phyloP scores from a whole-genome alignment of 2,113 vertebrate genomes.

The Lichenostomus cassidix region DNA sequence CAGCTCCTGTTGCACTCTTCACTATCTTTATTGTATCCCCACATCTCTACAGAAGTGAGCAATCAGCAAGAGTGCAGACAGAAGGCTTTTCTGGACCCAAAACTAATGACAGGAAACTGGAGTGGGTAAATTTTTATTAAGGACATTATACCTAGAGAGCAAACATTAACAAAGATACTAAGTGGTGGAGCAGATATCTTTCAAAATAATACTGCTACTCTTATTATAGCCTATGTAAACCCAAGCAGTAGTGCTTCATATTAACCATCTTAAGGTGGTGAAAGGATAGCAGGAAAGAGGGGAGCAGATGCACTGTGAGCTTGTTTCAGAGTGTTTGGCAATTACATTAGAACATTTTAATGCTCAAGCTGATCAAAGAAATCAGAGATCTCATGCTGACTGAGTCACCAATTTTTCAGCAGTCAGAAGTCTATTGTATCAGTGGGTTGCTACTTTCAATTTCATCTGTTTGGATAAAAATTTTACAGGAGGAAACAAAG shows the following conservation, averaged over 20 bases:
- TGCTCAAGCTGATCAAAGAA: neutral
- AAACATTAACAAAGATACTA: neutral
- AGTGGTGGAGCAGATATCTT: neutral
- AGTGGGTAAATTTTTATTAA: neutral
- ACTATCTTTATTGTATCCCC: neutral
- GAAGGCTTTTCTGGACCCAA: neutral
- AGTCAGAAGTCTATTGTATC: neutral
- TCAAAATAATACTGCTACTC: neutral
- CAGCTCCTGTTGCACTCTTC: neutral
- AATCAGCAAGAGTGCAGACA: neutral
- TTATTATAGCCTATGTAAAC: neutral
- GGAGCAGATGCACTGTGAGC: neutral
- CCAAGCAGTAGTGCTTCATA: neutral
- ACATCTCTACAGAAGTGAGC: neutral
- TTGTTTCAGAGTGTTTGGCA: neutral
- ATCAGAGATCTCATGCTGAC: neutral
- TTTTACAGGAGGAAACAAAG: neutral
- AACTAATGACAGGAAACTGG: neutral
- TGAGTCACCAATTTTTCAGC: neutral
- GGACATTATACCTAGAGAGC: neutral
- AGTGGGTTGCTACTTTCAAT: neutral
- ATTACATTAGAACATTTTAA: neutral
- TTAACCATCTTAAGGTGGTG: neutral
- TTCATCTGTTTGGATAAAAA: neutral
- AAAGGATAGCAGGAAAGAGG: neutral